These are phyloP conservation scores for Calameuta pallipes DNA, from an alignment of 2,888 invertebrate genomes.

Conservation along the genomic window DNA sequence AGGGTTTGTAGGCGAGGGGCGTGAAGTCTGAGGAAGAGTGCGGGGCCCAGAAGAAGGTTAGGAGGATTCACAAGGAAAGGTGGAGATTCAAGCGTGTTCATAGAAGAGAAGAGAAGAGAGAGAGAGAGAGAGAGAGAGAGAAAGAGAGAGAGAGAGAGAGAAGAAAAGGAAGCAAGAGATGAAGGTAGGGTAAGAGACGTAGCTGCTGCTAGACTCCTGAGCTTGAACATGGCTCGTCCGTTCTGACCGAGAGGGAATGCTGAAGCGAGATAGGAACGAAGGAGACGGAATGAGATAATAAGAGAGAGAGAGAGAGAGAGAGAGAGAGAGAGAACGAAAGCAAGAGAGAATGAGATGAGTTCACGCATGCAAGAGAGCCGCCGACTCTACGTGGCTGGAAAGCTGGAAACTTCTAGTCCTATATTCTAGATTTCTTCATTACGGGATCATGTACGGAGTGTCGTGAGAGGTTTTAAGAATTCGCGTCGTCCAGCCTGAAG, in stretches of 20 bases:
- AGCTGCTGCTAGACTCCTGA: neutral
- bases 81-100: slow-evolving; percentile 17
- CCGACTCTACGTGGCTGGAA: slow-evolving; percentile 52
- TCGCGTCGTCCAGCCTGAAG: slow-evolving; percentile 20
- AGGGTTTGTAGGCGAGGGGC: neutral
- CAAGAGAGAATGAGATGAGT: slow-evolving; percentile 29
- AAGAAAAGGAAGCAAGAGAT: slow-evolving; percentile 12
- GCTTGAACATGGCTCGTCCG: neutral
- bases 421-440: slow-evolving; percentile 56
- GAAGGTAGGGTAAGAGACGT: slow-evolving; percentile 22
- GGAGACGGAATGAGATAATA: slow-evolving; percentile 19
- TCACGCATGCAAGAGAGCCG: slow-evolving; percentile 48
- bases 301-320: slow-evolving; percentile 10
- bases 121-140: slow-evolving; percentile 15
- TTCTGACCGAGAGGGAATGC: neutral
- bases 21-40: neutral
- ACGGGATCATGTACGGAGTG: slow-evolving; percentile 39
- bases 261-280: neutral
- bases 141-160: slow-evolving; percentile 15
- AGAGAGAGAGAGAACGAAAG: slow-evolving; percentile 25
- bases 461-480: slow-evolving; percentile 33
- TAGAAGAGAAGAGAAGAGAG: slow-evolving; percentile 10
- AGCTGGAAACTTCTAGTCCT: slow-evolving; percentile 41
- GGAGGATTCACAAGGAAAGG: slow-evolving; percentile 14
- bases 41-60: slow-evolving; percentile 8